Base-by-base conservation (phyloP, 2,888 invertebrate species). In the Sesia apiformis region DNA sequence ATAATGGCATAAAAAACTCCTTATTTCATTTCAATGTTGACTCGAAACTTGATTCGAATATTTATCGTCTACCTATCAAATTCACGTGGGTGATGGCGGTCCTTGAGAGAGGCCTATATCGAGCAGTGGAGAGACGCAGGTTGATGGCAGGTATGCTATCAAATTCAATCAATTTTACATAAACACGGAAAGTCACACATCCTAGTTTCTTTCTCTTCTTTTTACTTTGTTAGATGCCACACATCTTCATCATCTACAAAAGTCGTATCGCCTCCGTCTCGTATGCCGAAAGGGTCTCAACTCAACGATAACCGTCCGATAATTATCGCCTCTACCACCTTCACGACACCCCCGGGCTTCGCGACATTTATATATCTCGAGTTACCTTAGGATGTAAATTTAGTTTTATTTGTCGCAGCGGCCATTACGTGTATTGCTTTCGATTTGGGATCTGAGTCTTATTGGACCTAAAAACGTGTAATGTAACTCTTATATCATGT, bases 301-400 rank as follows among this genome's bases (percentile, higher is more conserved):
- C 54, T 8, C 6, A 55, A 57, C 67, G 61, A 65, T 67, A 69
- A 64, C 66, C 68, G 69, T 68, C 69, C 73, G 71, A 78, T 75
- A 76, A 78, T 78, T 76, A 76, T 73, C 74, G 74, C 58, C 66
- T 50, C 61, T 23, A 8, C 57, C 53, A 54, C 57, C 63, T 72
- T 70, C 67, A 85, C 76, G 77, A 72, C 67, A 63, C 85, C 81
- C 81, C 57, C 55, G 82, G 80, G 86, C 58, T 69, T 73, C 72
- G 74, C 50, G 50, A 50, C 50, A 39, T 50, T 23, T 23, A 8
- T 46, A 52, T 52, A 7, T 5, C 52, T 60, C 65, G 67, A 56
- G 52, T 60, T n/a, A 41, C 53, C 46, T 65, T 67, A 66, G 69
- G 64, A 72, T 72, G 73, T 81, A 78, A 80, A 82, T 81, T 79